Evolutionary conservation across 2,113 vertebrate genomes (phyloP).

Genomic region (Tiliqua scincoides): DNA sequence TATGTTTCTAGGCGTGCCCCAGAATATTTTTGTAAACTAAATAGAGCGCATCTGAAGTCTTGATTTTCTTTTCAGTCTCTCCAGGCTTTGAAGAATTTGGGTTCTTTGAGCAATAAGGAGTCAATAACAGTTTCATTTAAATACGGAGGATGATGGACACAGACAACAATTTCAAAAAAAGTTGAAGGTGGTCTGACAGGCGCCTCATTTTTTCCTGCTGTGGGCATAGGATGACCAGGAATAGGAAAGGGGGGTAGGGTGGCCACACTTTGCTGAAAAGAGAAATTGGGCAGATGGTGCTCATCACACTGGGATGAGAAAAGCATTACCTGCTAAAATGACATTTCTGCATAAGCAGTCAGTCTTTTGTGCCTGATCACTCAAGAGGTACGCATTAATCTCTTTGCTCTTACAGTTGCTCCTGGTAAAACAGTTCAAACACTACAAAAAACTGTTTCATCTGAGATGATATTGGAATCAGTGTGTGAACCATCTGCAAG

Average conservation of each 20-base stretch:
- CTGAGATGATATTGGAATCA: too few species aligned
- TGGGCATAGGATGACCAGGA: background rate
- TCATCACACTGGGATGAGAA: background rate
- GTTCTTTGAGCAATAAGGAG: constrained; percentile 1
- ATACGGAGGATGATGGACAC: background rate
- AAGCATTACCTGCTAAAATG: background rate
- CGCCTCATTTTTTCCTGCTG: background rate
- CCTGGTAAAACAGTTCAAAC: background rate
- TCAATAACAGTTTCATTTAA: constrained; percentile 19
- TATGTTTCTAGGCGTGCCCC: constrained; percentile 19
- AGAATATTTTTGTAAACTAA: constrained; percentile 35
- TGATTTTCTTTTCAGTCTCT: background rate
- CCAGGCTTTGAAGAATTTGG: constrained; percentile 3
- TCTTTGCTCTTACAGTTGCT: background rate
- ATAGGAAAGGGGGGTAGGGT: background rate
- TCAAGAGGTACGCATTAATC: background rate
- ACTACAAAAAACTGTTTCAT: background rate
- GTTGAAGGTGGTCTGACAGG: background rate
- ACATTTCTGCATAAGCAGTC: background rate
- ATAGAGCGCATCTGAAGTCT: constrained; percentile 3
- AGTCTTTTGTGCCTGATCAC: background rate
- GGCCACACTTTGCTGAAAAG: background rate
- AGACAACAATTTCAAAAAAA: background rate
- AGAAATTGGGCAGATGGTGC: background rate
- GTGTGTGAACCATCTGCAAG: background rate